These are phyloP conservation scores for Chloroclysta siterata DNA, from an alignment of 2,888 invertebrate species.

Conservation along the genomic window DNA sequence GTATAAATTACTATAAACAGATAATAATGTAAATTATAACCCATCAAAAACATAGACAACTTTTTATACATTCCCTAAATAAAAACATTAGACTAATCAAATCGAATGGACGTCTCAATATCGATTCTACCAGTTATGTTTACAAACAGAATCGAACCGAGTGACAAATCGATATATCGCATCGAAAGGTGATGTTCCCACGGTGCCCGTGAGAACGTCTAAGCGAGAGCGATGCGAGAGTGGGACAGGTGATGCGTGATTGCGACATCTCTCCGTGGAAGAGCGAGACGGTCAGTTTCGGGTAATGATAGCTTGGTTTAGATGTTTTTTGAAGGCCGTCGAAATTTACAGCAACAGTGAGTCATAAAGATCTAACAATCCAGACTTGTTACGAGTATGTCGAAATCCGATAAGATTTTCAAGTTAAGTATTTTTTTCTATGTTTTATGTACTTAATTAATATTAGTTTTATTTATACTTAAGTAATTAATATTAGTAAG, in stretches of 20 bases:
- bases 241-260: conserved; percentile 33
- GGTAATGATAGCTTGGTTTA: conserved; percentile 34
- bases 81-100: conserved; percentile 18
- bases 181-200: conserved; percentile 65
- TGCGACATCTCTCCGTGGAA: conserved; percentile 33
- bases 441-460: too few species aligned
- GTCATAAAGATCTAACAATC: conserved; percentile 26
- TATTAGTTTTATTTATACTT: too few species aligned
- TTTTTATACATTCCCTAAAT: conserved; percentile 5
- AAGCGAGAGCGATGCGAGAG: conserved; percentile 45
- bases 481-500: too few species aligned
- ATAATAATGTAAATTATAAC: conserved; percentile 16
- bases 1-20: too few species aligned
- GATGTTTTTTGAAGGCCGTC: conserved; percentile 37
- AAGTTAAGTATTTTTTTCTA: neutral
- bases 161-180: conserved; percentile 55
- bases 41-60: conserved; percentile 14
- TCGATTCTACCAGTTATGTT: conserved; percentile 28
- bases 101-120: conserved; percentile 16
- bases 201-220: conserved; percentile 61
- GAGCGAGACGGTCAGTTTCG: conserved; percentile 36
- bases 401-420: neutral
- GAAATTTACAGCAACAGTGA: conserved; percentile 35
- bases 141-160: conserved; percentile 48
- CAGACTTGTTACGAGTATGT: neutral